Conservation (phyloP, 1,140 invertebrate species). For the Xylocopa sonorina region DNA sequence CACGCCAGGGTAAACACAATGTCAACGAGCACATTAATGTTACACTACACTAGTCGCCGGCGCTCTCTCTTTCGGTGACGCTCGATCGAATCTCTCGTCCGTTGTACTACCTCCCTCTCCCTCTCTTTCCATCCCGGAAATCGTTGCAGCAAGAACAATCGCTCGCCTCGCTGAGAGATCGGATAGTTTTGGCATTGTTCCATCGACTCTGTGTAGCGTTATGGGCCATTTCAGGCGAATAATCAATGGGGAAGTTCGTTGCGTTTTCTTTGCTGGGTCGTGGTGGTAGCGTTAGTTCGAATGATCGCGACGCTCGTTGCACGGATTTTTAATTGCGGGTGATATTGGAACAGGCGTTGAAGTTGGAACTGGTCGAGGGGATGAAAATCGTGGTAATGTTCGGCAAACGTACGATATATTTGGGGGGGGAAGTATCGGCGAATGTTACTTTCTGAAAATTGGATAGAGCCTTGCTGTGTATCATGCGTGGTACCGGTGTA, state of each 20-base stretch:
- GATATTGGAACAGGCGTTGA: neutral
- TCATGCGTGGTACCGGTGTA: too few relatives aligned
- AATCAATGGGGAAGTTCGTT: constrained; percentile 36
- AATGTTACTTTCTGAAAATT: too few relatives aligned
- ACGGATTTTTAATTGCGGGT: neutral
- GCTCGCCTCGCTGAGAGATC: constrained; percentile 40
- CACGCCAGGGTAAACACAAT: constrained; percentile 62
- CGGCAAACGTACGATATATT: too few relatives aligned
- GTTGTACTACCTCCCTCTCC: constrained; percentile 41
- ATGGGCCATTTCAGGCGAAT: constrained; percentile 26
- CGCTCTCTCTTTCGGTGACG: constrained; percentile 49
- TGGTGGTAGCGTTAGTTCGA: too few relatives aligned
- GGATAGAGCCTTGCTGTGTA: too few relatives aligned
- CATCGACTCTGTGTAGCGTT: constrained; percentile 13
- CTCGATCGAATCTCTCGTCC: too few relatives aligned
- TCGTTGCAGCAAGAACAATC: constrained; percentile 48
- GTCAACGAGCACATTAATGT: constrained; percentile 70
- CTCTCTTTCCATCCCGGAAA: constrained; percentile 39
- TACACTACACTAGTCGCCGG: constrained; percentile 28
- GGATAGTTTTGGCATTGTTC: constrained; percentile 56
- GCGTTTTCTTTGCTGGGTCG: constrained; percentile 6
- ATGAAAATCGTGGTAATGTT: too few relatives aligned
- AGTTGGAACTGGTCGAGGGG: too few relatives aligned
- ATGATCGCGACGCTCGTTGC: too few relatives aligned
- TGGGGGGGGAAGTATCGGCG: too few relatives aligned